phyloP scores from a whole-genome alignment of 1,140 invertebrate species.

The Platorchestia sp. region DNA sequence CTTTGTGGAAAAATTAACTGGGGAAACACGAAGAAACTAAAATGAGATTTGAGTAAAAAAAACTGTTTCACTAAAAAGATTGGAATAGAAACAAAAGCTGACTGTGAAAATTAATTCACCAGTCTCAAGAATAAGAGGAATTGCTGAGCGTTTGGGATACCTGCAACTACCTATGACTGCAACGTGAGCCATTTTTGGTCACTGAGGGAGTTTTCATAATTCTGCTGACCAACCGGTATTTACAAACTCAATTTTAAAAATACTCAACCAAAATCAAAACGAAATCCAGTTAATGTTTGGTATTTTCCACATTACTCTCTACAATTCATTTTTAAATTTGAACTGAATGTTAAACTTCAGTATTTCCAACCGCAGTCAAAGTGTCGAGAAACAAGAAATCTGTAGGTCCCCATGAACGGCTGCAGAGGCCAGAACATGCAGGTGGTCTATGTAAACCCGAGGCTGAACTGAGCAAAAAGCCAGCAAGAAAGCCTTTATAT shows the following conservation, averaged over 20 bases:
- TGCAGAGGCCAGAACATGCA: neutral
- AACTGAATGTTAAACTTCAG: too few relatives aligned
- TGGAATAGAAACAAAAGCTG: neutral
- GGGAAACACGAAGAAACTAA: neutral
- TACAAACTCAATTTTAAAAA: too few relatives aligned
- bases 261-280: too few relatives aligned
- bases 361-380: too few relatives aligned
- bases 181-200: too few relatives aligned
- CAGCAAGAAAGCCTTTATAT: neutral
- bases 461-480: neutral
- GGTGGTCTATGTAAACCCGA: neutral
- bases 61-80: neutral
- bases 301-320: too few relatives aligned
- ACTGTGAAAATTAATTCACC: neutral
- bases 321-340: too few relatives aligned
- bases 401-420: neutral
- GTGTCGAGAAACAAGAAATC: too few relatives aligned
- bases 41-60: neutral
- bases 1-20: neutral
- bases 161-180: too few relatives aligned
- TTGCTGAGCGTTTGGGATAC: neutral
- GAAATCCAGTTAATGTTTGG: too few relatives aligned
- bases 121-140: neutral
- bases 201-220: too few relatives aligned
- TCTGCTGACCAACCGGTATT: too few relatives aligned